Percentiles rank a stretch among this genome's conserved stretches.
Conservation (phyloP, 2,888 invertebrate species). For the Andricus quercusramuli region DNA sequence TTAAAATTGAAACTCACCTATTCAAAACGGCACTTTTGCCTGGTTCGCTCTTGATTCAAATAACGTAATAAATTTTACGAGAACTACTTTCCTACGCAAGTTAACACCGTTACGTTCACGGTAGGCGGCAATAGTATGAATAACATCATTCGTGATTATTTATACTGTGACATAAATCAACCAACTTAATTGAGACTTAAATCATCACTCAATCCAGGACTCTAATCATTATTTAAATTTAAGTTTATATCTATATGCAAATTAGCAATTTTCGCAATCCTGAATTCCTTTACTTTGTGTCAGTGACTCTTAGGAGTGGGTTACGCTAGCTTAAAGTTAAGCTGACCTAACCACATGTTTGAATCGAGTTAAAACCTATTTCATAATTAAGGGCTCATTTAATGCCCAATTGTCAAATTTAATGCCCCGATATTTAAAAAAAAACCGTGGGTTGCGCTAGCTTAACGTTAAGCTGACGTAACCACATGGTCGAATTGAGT, state of each 20-base stretch:
- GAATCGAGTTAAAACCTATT: too few relatives aligned
- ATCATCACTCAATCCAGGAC: neutral
- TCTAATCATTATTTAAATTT: conserved; percentile 5
- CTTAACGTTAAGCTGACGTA: too few relatives aligned
- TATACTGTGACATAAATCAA: neutral
- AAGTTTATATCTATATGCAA: conserved; percentile 4
- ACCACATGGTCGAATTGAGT: too few relatives aligned
- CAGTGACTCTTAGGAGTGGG: neutral
- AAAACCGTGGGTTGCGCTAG: too few relatives aligned
- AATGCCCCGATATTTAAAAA: too few relatives aligned
- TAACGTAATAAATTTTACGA: neutral
- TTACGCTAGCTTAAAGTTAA: too few relatives aligned
- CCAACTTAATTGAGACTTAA: conserved; percentile 5
- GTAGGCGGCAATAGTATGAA: conserved; percentile 14
- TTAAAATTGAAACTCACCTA: conserved; percentile 5
- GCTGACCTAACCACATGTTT: too few relatives aligned
- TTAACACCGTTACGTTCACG: conserved; percentile 18
- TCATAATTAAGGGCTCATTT: too few relatives aligned
- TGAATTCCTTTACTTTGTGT: conserved; percentile 24
- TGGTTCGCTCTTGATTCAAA: neutral
- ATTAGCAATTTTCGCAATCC: conserved; percentile 12
- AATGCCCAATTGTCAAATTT: too few relatives aligned
- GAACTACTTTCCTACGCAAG: neutral
- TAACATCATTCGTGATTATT: conserved; percentile 5
- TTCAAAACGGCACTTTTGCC: neutral